Evolutionary conservation across 2,797 vertebrate genomes (phyloP).

Genomic region (Chaunax sp.): DNA sequence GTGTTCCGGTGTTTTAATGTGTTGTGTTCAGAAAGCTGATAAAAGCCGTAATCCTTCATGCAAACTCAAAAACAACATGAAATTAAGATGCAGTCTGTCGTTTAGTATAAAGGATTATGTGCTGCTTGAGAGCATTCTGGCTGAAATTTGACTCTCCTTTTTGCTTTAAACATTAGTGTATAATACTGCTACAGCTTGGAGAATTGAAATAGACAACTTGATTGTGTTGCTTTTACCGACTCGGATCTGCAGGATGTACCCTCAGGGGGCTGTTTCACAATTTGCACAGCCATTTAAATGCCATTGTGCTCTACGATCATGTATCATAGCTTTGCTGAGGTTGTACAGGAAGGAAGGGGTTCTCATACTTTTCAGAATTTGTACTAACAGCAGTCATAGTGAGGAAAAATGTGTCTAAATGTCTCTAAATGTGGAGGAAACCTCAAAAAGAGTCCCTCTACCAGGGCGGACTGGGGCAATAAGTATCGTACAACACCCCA

Average conservation of each 20-base stretch:
- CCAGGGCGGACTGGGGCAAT: no score
- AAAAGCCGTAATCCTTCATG: conserved; percentile 28
- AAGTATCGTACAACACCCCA: no score
- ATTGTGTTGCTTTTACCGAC: conserved; percentile 28
- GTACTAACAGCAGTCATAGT: no score
- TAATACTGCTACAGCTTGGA: conserved; percentile 43
- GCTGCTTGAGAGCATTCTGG: conserved; percentile 51
- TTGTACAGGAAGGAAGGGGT: no score
- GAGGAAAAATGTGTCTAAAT: no score
- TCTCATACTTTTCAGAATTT: no score
- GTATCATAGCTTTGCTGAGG: no score
- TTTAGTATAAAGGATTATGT: conserved; percentile 56
- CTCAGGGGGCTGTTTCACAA: background rate
- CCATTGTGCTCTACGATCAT: no score
- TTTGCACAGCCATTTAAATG: background rate
- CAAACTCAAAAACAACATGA: conserved; percentile 15
- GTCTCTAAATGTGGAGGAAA: no score
- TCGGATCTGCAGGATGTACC: conserved; percentile 6
- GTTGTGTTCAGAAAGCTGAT: conserved; percentile 27
- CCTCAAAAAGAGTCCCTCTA: no score
- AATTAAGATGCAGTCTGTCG: conserved; percentile 34
- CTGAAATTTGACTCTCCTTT: conserved; percentile 46
- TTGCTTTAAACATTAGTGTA: conserved; percentile 58
- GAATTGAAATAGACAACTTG: conserved; percentile 36
- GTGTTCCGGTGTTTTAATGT: background rate